Base-by-base conservation (phyloP, 1,140 invertebrate species). In the Dermatophagoides farinae region DNA sequence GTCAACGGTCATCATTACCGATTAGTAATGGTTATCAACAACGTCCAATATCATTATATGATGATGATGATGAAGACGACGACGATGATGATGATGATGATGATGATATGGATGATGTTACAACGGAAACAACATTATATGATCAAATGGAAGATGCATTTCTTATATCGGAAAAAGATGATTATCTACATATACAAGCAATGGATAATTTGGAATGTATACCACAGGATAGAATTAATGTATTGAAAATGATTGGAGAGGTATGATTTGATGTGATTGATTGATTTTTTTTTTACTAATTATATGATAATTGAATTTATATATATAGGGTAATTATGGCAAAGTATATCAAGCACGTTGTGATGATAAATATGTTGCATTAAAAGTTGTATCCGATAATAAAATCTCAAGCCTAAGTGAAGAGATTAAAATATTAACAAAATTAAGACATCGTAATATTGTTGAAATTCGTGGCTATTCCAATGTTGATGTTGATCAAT, bases 381-480 rank as follows among this genome's bases (percentile, higher is more conserved):
- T 55, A 44, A 55, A 55, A 44, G 25, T 55, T 25, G 25, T 55
- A 39, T 47, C 52, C 38, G 40, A 61, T 38, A 64, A 57, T 25
- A 61, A 60, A 25, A 41, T 58, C 8, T 64, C 40, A 40, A 71
- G 72, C 53, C 65, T 72, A 64, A 73, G 79, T 65, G 71, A 80
- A 57, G 83, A 86, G 77, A 84, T 84, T 47, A 69, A 74, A 23
- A 86, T 88, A 25, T 85, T 87, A 81, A 81, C 84, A 72, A 79
- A 76, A 0, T 71, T 92, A 22, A 78, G 82, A 62, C 88, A 91
- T 73, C 78, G 77, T 46, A 91, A 91, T 70, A 86, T 92, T 62
- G 86, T 91, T 0, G 78, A 84, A 71, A 87, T 91, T 64, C 77
- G 85, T 51, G 85, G 83, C 14, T 82, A 86, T 54, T 55, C 14